A percentile compares a stretch with the other conserved stretches of the same genome.
phyloP scores from a whole-genome alignment of 2,888 invertebrate species.

The Aphodius sticticus region DNA sequence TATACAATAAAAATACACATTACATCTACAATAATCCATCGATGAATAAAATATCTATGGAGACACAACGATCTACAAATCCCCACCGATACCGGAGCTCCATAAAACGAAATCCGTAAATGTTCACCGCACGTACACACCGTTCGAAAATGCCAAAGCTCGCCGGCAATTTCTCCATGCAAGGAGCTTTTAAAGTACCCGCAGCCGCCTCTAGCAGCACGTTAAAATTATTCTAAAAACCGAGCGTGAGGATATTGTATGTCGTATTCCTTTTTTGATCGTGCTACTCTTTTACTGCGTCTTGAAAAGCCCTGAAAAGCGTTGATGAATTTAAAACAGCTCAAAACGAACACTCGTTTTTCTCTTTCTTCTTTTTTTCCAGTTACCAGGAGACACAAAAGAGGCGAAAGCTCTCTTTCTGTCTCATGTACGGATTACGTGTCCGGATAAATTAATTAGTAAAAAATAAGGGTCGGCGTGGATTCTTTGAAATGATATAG shows the following conservation, averaged over 20 bases:
- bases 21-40: neutral
- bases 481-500: neutral
- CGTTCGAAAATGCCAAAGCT: neutral
- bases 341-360: neutral
- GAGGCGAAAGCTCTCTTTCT: neutral
- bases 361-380: neutral
- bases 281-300: neutral
- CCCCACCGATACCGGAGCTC: neutral
- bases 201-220: neutral
- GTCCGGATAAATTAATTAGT: neutral
- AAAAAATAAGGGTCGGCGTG: neutral
- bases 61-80: neutral
- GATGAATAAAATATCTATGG: neutral
- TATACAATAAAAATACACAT: no score
- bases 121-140: neutral
- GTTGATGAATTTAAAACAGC: slow-evolving; percentile 4
- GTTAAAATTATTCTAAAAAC: neutral
- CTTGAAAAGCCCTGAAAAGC: neutral
- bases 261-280: neutral
- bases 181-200: neutral
- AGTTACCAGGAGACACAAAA: neutral
- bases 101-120: neutral
- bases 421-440: neutral
- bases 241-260: neutral
- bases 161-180: neutral